These are phyloP conservation scores for Gastracanthus pulcherrimus DNA, from an alignment of 2,888 invertebrate species.

Conservation along the genomic window DNA sequence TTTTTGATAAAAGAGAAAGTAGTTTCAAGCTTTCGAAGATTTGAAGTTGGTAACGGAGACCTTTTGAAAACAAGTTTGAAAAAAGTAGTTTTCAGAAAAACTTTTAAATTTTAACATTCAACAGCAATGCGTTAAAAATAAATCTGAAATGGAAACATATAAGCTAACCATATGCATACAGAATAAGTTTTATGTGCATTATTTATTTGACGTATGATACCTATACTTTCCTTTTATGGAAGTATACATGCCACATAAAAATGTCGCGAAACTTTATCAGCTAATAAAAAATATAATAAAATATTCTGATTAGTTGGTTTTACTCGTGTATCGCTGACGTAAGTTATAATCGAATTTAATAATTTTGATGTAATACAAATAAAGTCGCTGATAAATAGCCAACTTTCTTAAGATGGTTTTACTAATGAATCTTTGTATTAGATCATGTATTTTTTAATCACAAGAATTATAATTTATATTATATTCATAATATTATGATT, in stretches of 20 bases:
- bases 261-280: slow-evolving; percentile 7
- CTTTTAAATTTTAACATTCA: neutral
- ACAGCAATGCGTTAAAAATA: neutral
- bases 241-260: neutral
- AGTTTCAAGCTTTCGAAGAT: no score
- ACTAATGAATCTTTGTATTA: no score
- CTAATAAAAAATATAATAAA: slow-evolving; percentile 9
- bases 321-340: neutral
- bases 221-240: neutral
- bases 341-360: neutral
- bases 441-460: no score
- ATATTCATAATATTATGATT: no score
- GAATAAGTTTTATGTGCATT: neutral
- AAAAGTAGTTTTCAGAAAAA: neutral
- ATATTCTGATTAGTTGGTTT: neutral
- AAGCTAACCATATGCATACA: no score
- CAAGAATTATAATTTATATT: no score
- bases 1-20: no score
- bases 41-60: no score
- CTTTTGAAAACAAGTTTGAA: no score
- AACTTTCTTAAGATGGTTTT: no score
- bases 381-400: no score
- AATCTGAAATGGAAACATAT: neutral
- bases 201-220: no score
- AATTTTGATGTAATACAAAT: neutral